These are phyloP conservation scores for Alosa sapidissima DNA, from an alignment of 2,797 vertebrate species.

Conservation along the genomic window DNA sequence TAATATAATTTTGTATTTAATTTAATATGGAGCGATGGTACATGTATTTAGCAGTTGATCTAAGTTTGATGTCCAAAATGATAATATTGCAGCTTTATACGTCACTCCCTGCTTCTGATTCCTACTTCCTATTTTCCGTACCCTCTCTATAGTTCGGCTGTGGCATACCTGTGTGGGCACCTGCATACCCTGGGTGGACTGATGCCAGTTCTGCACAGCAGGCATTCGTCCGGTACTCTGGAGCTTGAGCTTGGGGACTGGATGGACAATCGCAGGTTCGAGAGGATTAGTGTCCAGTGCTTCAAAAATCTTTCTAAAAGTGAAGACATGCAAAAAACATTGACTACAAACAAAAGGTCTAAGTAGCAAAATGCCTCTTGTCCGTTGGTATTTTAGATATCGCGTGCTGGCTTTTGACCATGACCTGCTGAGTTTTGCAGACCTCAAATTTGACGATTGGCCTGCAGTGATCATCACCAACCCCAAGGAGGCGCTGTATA, in stretches of 20 bases:
- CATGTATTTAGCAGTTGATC: too few relatives aligned
- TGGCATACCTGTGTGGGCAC: slow-evolving; percentile 94
- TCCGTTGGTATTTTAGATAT: slow-evolving; percentile 73
- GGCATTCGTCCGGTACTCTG: slow-evolving; percentile 85
- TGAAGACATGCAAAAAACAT: background rate
- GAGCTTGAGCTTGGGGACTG: slow-evolving; percentile 96
- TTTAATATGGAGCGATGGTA: background rate
- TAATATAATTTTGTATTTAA: too few relatives aligned
- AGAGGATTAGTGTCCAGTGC: background rate
- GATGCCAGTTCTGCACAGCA: slow-evolving; percentile 89
- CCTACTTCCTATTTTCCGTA: background rate
- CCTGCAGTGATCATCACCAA: slow-evolving; percentile 93
- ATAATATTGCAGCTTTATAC: background rate
- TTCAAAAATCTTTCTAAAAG: background rate
- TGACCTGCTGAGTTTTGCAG: slow-evolving; percentile 92
- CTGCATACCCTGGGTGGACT: slow-evolving; percentile 91
- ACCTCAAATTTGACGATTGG: slow-evolving; percentile 89
- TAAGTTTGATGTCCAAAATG: too few relatives aligned
- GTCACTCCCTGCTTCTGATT: background rate
- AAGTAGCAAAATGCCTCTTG: background rate
- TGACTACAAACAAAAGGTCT: background rate
- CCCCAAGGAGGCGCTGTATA: slow-evolving; percentile 91
- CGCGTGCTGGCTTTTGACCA: slow-evolving; percentile 92
- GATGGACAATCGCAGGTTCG: slow-evolving; percentile 92
- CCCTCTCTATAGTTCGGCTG: slow-evolving; percentile 79